phyloP scores from a whole-genome alignment of 92 coral and sea anemone genomes.

The Heteractis magnifica region DNA sequence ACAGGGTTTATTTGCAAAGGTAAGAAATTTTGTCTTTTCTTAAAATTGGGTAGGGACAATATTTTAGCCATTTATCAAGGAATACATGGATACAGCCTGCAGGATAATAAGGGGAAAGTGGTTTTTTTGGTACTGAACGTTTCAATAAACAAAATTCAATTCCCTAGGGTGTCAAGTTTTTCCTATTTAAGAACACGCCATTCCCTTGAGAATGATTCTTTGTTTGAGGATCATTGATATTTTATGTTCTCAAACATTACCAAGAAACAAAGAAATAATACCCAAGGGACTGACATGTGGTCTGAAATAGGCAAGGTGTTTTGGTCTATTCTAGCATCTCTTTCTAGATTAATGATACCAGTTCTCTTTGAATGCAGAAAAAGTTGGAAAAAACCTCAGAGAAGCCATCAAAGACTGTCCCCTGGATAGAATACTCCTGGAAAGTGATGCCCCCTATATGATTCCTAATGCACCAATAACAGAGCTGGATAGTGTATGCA shows the following conservation, averaged over 20 bases:
- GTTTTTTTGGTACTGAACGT: too few species aligned
- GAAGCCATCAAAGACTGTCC: constrained; percentile 97
- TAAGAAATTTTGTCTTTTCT: neutral
- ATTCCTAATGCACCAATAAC: constrained; percentile 91
- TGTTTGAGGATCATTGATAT: too few species aligned
- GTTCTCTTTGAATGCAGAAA: constrained; percentile 40
- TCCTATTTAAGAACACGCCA: too few species aligned
- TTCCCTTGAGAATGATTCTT: too few species aligned
- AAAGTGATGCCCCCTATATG: constrained; percentile 98
- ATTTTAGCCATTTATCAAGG: neutral
- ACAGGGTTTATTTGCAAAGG: constrained; percentile 98
- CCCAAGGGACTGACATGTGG: neutral
- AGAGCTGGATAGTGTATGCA: constrained; percentile 73
- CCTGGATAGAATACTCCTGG: constrained; percentile 82
- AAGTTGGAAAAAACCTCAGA: constrained; percentile 75
- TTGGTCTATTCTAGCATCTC: neutral
- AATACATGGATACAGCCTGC: too few species aligned
- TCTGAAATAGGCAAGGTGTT: neutral
- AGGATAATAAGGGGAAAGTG: too few species aligned
- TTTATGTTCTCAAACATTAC: neutral
- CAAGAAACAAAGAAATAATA: neutral
- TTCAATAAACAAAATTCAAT: too few species aligned
- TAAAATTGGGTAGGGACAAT: neutral
- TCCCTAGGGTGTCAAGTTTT: too few species aligned
- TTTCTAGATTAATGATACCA: neutral